Conservation (phyloP, 1,140 invertebrate genomes). For the Papilio polytes region DNA sequence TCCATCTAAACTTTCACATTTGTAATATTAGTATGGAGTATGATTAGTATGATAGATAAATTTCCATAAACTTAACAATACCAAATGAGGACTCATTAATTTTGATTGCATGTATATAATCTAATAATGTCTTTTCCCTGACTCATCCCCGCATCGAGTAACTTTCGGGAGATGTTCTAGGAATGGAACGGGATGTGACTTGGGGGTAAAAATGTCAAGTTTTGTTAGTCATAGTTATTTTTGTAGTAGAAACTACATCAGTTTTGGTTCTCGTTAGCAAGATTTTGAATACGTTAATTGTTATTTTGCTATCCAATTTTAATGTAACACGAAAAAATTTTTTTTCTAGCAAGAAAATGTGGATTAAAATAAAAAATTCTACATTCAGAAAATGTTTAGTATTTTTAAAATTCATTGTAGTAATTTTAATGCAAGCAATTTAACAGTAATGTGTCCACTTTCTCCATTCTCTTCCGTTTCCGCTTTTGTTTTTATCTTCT, state of each 20-base stretch:
- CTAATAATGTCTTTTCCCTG: not conserved
- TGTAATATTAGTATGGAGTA: too few species aligned
- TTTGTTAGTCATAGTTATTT: not conserved
- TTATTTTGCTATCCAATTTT: too few species aligned
- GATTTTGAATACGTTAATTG: too few species aligned
- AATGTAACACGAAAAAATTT: too few species aligned
- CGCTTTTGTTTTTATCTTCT: not conserved
- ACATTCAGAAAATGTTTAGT: too few species aligned
- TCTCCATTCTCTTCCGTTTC: not conserved
- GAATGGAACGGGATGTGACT: slow-evolving; percentile 20
- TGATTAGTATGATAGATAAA: too few species aligned
- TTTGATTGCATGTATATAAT: not conserved
- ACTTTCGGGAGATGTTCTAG: not conserved
- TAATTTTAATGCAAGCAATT: not conserved
- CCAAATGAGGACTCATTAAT: not conserved
- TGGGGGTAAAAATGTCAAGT: not conserved
- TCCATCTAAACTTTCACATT: too few species aligned
- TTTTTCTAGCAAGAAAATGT: too few species aligned
- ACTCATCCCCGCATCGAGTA: not conserved
- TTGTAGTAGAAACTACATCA: not conserved
- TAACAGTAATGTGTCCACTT: not conserved
- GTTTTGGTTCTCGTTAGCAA: too few species aligned
- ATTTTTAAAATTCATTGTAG: too few species aligned
- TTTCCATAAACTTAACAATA: too few species aligned
- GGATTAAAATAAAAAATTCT: too few species aligned